Base-by-base conservation (phyloP, 2,113 vertebrate species). In the Brachirus orientalis region DNA sequence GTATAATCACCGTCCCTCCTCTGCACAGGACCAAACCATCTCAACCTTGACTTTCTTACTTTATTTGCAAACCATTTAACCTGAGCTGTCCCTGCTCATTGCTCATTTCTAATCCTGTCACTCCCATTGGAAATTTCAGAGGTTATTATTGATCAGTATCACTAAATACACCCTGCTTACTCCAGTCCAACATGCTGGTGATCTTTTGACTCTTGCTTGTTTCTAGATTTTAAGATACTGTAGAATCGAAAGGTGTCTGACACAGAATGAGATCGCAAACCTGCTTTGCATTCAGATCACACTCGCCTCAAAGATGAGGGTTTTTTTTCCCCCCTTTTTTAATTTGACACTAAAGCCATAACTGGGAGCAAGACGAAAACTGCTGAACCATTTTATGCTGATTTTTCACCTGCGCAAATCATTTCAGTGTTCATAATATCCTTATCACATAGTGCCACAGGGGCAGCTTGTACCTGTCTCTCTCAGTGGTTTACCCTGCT, bases 401-500 rank as follows among this genome's bases (percentile, higher is more conserved):
- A 83, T 83, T 83, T n/a, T 73, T 56, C 79, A 79, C 80, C 78
- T 77, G 75, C 69, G 63, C 70, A 69, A 80, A 82, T 63, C 72
- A 67, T 86, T 86, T 84, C 75, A 80, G 82, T 86, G 80, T 82
- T 72, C 83, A 84, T 84, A 79, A 88, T 80, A 56, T 84, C 67
- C 78, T 88, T 83, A 80, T 84, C 78, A 70, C 75, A 61, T 8
- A 37, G 63, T 75, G 75, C 83, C 78, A 82, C 72, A 36, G 67
- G 82, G 80, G 75, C 78, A 69, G 63, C 63, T 75, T 59, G 72
- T 79, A 59, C 46, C 51, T 1, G n/a, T 73, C 66, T 60, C 9
- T 45, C 43, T 68, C 54, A 43, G 20, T 65, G 43, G 7, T 38
- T 58, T 18, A 13, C 37, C 28, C 46, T 56, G 36, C 22, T 51